These are phyloP conservation scores for Chionomys nivalis DNA, from an alignment of 2,113 vertebrate genomes.

Conservation along the genomic window DNA sequence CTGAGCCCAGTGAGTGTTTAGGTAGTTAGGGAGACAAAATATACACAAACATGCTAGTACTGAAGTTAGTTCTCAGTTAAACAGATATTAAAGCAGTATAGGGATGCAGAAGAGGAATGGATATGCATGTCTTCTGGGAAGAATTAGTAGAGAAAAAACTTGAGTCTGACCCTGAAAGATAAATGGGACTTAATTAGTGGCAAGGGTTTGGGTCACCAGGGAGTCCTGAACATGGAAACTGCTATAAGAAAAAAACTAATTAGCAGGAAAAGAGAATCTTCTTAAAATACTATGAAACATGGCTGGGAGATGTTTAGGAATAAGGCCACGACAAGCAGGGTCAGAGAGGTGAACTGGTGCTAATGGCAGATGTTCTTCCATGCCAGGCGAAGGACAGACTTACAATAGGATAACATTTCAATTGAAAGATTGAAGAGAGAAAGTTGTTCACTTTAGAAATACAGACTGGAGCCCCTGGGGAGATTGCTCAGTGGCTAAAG, in stretches of 20 bases:
- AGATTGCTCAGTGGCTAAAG: not conserved
- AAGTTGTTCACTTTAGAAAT: conserved; percentile 31
- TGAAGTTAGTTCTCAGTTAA: conserved; percentile 42
- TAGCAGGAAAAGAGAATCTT: conserved; percentile 31
- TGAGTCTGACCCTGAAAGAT: conserved; percentile 52
- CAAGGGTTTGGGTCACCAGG: not conserved
- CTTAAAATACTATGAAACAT: not conserved
- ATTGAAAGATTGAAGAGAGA: conserved; percentile 3
- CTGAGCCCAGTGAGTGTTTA: not conserved
- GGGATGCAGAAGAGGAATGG: conserved; percentile 24
- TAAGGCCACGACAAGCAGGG: not conserved
- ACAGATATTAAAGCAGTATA: conserved; percentile 52
- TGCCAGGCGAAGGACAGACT: conserved; percentile 16
- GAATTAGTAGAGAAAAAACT: conserved; percentile 48
- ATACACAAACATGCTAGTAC: conserved; percentile 17
- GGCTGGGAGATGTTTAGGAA: not conserved
- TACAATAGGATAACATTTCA: conserved; percentile 30
- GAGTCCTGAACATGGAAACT: not conserved
- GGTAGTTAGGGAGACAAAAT: conserved; percentile 2
- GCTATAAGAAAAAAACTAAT: conserved; percentile 22
- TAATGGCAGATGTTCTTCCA: conserved; percentile 2
- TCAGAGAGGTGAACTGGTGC: not conserved
- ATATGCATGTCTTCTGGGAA: not conserved
- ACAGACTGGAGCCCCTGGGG: not conserved
- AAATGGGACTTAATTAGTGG: conserved; percentile 21